These are phyloP conservation scores for Spisula subtruncata DNA, from an alignment of 2,888 invertebrate species.

Conservation along the genomic window DNA sequence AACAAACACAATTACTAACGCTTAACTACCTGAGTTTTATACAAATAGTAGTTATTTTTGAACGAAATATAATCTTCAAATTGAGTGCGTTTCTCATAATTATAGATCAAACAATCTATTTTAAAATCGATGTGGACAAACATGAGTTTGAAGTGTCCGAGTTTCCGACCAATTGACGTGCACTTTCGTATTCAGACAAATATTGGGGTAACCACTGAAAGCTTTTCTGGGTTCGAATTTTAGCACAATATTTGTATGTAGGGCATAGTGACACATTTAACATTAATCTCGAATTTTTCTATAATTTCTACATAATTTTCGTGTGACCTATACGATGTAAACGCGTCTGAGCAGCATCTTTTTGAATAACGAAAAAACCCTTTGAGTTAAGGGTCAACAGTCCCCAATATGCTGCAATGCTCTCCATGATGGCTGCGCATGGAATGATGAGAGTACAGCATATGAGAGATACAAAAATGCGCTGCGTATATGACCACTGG, in stretches of 20 bases:
- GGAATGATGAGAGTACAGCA: conserved; percentile 39
- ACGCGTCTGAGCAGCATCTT: conserved; percentile 31
- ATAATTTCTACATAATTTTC: conserved; percentile 22
- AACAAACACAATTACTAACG: too few relatives aligned
- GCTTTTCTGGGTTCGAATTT: too few relatives aligned
- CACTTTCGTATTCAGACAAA: not conserved
- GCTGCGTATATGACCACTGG: conserved; percentile 45
- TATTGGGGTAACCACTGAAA: too few relatives aligned
- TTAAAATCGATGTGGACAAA: too few relatives aligned
- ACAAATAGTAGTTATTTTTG: too few relatives aligned
- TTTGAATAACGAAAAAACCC: conserved; percentile 54
- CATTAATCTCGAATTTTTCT: not conserved
- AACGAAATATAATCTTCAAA: too few relatives aligned
- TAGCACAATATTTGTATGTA: not conserved
- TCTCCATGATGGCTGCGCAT: conserved; percentile 41
- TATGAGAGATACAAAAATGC: conserved; percentile 44
- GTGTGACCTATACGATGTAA: conserved; percentile 9
- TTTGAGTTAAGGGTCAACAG: conserved; percentile 47
- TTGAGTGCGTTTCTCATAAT: too few relatives aligned
- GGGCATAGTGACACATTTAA: not conserved
- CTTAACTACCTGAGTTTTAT: too few relatives aligned
- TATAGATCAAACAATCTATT: too few relatives aligned
- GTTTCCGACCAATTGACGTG: not conserved
- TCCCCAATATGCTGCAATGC: conserved; percentile 53
- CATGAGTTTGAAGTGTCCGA: not conserved